Conservation (phyloP, 92 coral and sea anemone species). For the Umimayanthus kanabou region DNA sequence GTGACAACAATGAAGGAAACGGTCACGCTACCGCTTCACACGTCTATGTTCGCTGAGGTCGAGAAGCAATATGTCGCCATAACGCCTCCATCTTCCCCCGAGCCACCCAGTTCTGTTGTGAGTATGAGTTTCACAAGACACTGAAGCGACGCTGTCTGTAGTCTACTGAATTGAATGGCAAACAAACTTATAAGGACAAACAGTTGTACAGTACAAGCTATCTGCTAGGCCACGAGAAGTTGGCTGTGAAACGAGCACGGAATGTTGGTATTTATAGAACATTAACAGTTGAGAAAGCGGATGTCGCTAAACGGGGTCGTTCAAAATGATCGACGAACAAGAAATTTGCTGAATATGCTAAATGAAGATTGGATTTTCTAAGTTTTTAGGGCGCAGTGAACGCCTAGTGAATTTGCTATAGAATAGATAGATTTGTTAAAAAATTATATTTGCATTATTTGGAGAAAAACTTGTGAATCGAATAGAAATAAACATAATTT, state of each 20-base stretch:
- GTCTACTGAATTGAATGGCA: not conserved
- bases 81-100: slow-evolving; percentile 97
- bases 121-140: slow-evolving; percentile 40
- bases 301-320: not conserved
- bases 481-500: not conserved
- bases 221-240: slow-evolving; percentile 23
- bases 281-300: not conserved
- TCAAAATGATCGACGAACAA: not conserved
- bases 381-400: not conserved
- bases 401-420: not conserved
- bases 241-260: not conserved
- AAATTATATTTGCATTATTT: not conserved
- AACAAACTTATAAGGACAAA: not conserved
- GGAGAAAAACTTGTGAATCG: not conserved
- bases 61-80: slow-evolving; percentile 97
- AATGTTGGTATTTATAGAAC: slow-evolving; percentile 9
- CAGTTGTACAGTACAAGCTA: not conserved
- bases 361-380: not conserved
- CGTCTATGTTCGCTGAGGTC: slow-evolving; percentile 85
- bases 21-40: slow-evolving; percentile 64
- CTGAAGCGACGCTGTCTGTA: slow-evolving; percentile 13
- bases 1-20: slow-evolving; percentile 84
- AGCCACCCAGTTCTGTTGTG: slow-evolving; percentile 73
- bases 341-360: not conserved
- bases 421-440: not conserved